Conservation (phyloP, 2,113 vertebrate genomes). For the Phalacrocorax pelagicus region DNA sequence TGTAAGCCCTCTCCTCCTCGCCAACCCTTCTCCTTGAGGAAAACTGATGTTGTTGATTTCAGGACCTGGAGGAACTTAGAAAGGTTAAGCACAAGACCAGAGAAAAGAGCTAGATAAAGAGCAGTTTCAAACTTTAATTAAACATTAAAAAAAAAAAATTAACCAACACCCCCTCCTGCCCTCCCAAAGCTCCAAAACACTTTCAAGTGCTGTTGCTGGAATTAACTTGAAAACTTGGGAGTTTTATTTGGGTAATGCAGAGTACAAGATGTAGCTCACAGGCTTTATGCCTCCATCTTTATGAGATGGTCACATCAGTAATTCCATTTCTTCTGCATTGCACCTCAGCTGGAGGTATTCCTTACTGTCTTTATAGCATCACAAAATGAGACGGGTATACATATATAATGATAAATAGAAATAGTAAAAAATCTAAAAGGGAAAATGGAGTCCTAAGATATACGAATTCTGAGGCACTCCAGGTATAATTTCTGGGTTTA, state of each 20-base stretch:
- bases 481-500: neutral
- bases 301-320: neutral
- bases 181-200: neutral
- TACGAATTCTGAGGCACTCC: neutral
- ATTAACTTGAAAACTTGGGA: neutral
- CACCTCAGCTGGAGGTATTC: neutral
- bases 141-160: neutral
- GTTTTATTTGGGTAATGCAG: neutral
- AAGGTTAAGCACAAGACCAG: neutral
- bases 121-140: neutral
- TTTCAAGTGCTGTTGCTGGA: neutral
- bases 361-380: neutral
- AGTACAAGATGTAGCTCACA: neutral
- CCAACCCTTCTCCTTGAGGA: neutral
- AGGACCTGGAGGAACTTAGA: neutral
- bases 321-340: fast-evolving
- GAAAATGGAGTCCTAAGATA: neutral
- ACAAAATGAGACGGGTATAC: neutral
- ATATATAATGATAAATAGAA: neutral
- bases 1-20: neutral
- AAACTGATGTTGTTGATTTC: neutral
- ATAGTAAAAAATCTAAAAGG: neutral
- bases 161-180: fast-evolving
- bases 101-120: neutral
- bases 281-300: neutral